A percentile compares a stretch with the other conserved stretches of the same genome.
Conservation (phyloP, 2,888 invertebrate species). For the Malacosoma neustria region DNA sequence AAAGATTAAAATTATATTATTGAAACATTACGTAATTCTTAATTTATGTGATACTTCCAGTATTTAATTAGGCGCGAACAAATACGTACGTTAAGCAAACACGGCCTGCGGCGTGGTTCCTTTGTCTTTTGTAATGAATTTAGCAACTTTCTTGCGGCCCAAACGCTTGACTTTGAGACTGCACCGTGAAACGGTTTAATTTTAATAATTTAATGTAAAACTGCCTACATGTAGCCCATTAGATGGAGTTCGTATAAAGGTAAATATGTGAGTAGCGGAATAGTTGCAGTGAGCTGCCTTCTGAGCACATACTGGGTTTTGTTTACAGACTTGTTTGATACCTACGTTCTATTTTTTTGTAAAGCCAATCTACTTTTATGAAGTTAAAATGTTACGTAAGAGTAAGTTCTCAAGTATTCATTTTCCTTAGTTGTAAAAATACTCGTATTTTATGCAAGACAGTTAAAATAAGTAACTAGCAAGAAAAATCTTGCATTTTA, state of each 20-base stretch:
- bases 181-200: conserved; percentile 48
- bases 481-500: too few species aligned
- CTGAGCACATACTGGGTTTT: too few species aligned
- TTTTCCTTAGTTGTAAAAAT: too few species aligned
- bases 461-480: too few species aligned
- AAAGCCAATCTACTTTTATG: too few species aligned
- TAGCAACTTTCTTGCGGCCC: conserved; percentile 58
- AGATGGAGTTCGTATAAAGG: not conserved
- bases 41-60: conserved; percentile 36
- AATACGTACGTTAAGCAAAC: conserved; percentile 63
- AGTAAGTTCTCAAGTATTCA: too few species aligned
- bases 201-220: conserved; percentile 54
- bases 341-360: too few species aligned
- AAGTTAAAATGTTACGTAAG: too few species aligned
- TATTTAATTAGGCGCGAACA: conserved; percentile 70
- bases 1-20: too few species aligned
- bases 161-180: conserved; percentile 51
- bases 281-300: not conserved
- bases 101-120: conserved; percentile 47
- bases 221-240: conserved; percentile 28
- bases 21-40: too few species aligned
- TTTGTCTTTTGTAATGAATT: conserved; percentile 65
- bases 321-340: too few species aligned
- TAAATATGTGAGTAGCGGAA: conserved; percentile 6
- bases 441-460: too few species aligned